Conservation (phyloP, 2,888 invertebrate species). For the Ptychoptera albimana region DNA sequence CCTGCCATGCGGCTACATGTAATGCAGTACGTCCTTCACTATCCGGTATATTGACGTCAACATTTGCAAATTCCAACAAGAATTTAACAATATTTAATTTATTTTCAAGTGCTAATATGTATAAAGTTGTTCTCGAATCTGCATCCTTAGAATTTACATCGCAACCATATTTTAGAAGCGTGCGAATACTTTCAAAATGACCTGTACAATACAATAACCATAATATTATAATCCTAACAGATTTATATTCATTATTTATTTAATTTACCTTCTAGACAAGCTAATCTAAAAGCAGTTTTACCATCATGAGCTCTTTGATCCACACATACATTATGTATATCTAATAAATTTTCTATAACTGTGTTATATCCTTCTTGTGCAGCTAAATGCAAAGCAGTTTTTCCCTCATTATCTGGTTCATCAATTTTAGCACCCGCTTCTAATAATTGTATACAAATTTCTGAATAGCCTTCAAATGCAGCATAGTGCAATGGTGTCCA, state of each 20-base stretch:
- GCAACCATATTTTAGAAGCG: slow-evolving; percentile 55
- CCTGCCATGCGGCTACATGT: slow-evolving; percentile 88
- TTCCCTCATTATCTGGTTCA: slow-evolving; percentile 83
- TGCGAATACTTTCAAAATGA: slow-evolving; percentile 48
- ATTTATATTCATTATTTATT: background rate
- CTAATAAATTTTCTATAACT: slow-evolving; percentile 39
- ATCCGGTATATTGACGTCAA: slow-evolving; percentile 75
- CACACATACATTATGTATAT: slow-evolving; percentile 60
- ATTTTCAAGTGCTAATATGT: slow-evolving; percentile 80
- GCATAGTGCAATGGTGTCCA: slow-evolving; percentile 97
- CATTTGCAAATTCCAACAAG: slow-evolving; percentile 56
- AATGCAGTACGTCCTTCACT: slow-evolving; percentile 80
- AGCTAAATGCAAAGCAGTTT: slow-evolving; percentile 72
- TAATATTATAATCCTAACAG: slow-evolving; percentile 16
- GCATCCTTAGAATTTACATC: slow-evolving; percentile 82
- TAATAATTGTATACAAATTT: slow-evolving; percentile 33
- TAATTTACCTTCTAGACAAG: slow-evolving; percentile 26
- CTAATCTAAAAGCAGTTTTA: slow-evolving; percentile 61
- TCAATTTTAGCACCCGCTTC: slow-evolving; percentile 81
- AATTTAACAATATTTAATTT: slow-evolving; percentile 69
- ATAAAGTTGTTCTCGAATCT: slow-evolving; percentile 81
- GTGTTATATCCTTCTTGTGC: slow-evolving; percentile 75
- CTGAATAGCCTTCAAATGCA: slow-evolving; percentile 64
- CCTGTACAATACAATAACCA: slow-evolving; percentile 63
- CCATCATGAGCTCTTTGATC: slow-evolving; percentile 84